Base-by-base conservation (phyloP, 2,888 invertebrate genomes). In the Leptinotarsa juncta region DNA sequence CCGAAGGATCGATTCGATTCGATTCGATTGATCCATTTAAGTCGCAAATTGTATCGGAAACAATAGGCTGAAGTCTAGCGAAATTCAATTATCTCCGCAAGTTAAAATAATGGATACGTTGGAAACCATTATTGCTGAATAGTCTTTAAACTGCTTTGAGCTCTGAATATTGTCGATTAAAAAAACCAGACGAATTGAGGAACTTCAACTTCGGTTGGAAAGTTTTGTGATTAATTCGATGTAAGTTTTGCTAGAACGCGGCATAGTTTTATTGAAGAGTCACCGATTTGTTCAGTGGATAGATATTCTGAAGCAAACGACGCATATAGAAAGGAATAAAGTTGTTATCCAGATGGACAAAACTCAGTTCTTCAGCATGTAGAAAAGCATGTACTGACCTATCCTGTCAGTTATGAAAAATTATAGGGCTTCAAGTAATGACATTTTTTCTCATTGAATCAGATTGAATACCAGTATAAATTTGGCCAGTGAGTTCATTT, bases 31-130 rank as follows among this genome's bases (percentile, higher is more conserved):
- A 53, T 53, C 53, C 53, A 18, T n/a, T 18, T 53, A 18, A 20
- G 53, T 18, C 53, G n/a, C 18, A 53, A 53, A 53, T 53, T 53
- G 53, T 53, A 53, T 53, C n/a, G 53, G n/a, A 53, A 53, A 53
- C 42, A 53, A 53, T 53, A 18, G 53, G 18, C 53, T 53, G 18
- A 3, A 53, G 18, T 53, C 53, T 18, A 53, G 53, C 18, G 18
- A 53, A 53, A 53, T 53, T 12, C 53, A 53, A 53, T 53, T 53
- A 53, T 53, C 18, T 53, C 53, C 7, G 3, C 18, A 53, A 53
- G 53, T 53, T 53, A 18, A 53, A 53, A 53, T 53, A 53, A 53
- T 53, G 53, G 53, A 53, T 53, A 53, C 12, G 18, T 53, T 53
- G 7, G 53, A 53, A 53, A 53, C 53, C 53, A 20, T 53, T 12